phyloP scores from a whole-genome alignment of 2,113 vertebrate genomes.

The Gnathonemus echidnorhynchus region DNA sequence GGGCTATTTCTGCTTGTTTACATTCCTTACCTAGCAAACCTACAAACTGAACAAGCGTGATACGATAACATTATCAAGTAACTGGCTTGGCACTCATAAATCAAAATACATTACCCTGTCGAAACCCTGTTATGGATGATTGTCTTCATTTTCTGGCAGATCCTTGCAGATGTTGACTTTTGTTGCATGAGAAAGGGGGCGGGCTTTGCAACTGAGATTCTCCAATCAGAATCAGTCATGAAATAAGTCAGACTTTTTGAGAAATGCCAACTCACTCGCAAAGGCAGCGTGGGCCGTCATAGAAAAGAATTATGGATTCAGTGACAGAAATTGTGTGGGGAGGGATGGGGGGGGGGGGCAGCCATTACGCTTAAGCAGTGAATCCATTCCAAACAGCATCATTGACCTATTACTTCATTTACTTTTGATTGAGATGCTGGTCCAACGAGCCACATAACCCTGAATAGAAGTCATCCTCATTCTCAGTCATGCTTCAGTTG shows the following conservation, averaged over 20 bases:
- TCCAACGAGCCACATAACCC: neutral
- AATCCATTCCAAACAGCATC: neutral
- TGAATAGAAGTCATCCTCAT: neutral
- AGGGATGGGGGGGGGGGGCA: neutral
- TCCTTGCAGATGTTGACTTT: neutral
- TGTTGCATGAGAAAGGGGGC: neutral
- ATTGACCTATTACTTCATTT: neutral
- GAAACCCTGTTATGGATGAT: neutral
- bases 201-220: neutral
- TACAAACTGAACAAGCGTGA: neutral
- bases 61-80: neutral
- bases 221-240: neutral
- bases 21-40: neutral
- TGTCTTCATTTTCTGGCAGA: neutral
- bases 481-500: neutral
- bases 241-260: neutral
- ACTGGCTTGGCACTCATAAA: neutral
- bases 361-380: neutral
- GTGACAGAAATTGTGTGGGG: neutral
- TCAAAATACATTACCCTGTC: neutral
- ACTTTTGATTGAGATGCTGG: neutral
- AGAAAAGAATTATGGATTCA: neutral
- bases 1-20: neutral
- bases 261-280: neutral
- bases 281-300: neutral